Evolutionary conservation across 1,140 invertebrate species (phyloP), one percentile per base, ranked within the genome.

Genomic region (Apis cerana): DNA sequence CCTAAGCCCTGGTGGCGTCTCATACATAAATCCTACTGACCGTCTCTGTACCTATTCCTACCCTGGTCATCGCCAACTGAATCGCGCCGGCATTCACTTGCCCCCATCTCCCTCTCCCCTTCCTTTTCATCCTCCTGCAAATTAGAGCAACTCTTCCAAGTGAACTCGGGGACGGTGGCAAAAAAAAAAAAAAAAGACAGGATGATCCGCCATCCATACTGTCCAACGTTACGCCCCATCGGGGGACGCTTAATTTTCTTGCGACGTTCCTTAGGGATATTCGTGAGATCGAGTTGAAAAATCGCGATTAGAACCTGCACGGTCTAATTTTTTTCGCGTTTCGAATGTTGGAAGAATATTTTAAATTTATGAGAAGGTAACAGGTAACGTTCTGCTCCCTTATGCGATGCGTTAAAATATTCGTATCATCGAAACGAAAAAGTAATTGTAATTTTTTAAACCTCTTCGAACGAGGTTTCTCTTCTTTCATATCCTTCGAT

Each of bases 1-100:
- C 79, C 86, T 88, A 90, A 91, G 87, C 88, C 83, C 79, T 78
- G 80, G 68, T 78, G 68, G 74, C 86, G 81, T 88, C 87, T 91
- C 87, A 88, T 91, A 90, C 88, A 91, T 90, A 91, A 90, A 90
- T 91, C 87, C 85, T 86, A 77, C 88, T 85, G 85, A 89, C 87
- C 77, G 65, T 75, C 79, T 88, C 80, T 64, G 67, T 48, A 9
- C 83, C 58, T 74, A 64, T 65, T 62, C 68, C 82, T 85, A 12
- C 65, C 9, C 69, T 75, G 54, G 85, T 72, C 84, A 71, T 69
- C 64, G 67, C 75, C 77, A 62, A 48, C 68, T 84, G 86, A 87
- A 84, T 75, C 74, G 72, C 54, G 48, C 59, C 27, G 21, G 64
- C 80, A 61, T 76, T 72, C 21, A 80, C 79, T 80, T 58, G 52